phyloP scores from a whole-genome alignment of 2,797 vertebrate genomes.

The Yasuhikotakia modesta region DNA sequence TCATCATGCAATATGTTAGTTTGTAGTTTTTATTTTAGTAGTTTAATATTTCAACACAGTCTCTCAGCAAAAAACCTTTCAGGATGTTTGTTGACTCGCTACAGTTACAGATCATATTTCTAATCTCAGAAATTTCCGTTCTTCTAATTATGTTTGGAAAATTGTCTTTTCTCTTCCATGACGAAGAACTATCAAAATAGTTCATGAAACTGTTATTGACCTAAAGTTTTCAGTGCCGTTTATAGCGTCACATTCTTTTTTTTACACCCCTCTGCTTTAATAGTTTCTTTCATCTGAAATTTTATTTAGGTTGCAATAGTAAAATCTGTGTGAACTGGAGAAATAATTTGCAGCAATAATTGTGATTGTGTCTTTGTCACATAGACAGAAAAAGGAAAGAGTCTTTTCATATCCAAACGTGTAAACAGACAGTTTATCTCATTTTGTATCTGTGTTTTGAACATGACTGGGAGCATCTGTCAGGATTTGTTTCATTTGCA shows the following conservation, averaged over 20 bases:
- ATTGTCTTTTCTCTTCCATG: background rate
- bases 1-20: background rate
- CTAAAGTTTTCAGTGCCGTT: background rate
- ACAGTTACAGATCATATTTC: slow-evolving; percentile 13
- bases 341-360: background rate
- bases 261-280: background rate
- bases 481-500: background rate
- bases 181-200: slow-evolving; percentile 3
- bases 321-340: background rate
- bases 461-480: slow-evolving; percentile 20
- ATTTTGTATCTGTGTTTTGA: slow-evolving; percentile 9
- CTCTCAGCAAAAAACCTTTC: background rate
- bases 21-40: background rate
- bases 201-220: background rate
- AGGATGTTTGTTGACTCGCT: background rate
- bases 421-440: background rate
- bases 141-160: slow-evolving; percentile 48
- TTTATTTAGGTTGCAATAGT: background rate
- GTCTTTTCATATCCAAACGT: background rate
- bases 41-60: background rate
- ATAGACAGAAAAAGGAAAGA: slow-evolving; percentile 1
- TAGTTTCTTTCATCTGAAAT: background rate
- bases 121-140: slow-evolving; percentile 3
- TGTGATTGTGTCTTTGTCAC: background rate
- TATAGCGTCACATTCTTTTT: background rate